A percentile compares a stretch with the other conserved stretches of the same genome.
phyloP scores from a whole-genome alignment of 30 jellyfish, hydroid and myxozoan species.

The Turritopsis rubra region DNA sequence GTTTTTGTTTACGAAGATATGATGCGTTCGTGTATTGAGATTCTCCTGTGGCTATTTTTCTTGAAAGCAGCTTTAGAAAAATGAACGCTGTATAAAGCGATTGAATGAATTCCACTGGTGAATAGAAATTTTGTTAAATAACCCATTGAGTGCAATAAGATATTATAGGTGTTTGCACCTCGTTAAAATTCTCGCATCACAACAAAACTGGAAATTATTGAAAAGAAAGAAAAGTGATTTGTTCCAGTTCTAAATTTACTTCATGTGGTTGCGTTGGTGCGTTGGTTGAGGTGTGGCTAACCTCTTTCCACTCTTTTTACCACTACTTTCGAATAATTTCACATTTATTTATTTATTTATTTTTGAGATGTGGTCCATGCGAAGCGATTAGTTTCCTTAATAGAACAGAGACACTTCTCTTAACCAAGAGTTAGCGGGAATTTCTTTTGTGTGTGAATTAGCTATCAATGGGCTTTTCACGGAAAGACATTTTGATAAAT shows the following conservation, averaged over 20 bases:
- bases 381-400: too few relatives aligned
- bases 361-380: too few relatives aligned
- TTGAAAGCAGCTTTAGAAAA: background rate
- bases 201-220: background rate
- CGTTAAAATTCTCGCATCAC: background rate
- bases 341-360: too few relatives aligned
- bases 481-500: too few relatives aligned
- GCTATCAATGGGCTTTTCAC: too few relatives aligned
- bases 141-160: background rate
- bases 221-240: background rate
- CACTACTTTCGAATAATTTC: too few relatives aligned
- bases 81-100: background rate
- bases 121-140: background rate
- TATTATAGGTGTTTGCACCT: background rate
- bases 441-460: too few relatives aligned
- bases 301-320: too few relatives aligned
- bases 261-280: background rate
- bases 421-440: too few relatives aligned
- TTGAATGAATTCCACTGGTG: background rate
- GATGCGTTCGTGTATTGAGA: background rate
- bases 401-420: too few relatives aligned
- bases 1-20: background rate
- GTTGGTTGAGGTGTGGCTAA: too few relatives aligned
- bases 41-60: background rate
- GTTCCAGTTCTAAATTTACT: background rate